Evolutionary conservation across 2,888 invertebrate genomes (phyloP).

Genomic region (Caenorhabditis virilis): DNA sequence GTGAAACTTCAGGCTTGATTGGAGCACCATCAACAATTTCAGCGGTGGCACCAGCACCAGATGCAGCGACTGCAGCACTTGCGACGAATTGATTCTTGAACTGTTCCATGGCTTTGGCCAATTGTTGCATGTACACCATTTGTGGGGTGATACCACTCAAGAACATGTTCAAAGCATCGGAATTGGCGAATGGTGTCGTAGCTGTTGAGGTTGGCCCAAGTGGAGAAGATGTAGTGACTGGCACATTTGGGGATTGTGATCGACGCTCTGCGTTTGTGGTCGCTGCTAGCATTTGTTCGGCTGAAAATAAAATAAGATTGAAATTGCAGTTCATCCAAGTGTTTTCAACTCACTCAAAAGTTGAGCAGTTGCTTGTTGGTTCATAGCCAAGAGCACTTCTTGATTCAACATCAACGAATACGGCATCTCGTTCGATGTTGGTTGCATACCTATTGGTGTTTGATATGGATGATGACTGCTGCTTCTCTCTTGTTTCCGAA

Average conservation of each 20-base stretch:
- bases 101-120: constrained; percentile 40
- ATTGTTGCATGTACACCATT: constrained; percentile 41
- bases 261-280: constrained; percentile 21
- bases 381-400: constrained; percentile 36
- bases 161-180: constrained; percentile 38
- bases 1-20: constrained; percentile 13
- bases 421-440: constrained; percentile 27
- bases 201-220: constrained; percentile 1
- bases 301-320: too few relatives aligned
- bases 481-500: constrained; percentile 56
- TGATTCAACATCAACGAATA: constrained; percentile 40
- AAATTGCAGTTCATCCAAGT: too few relatives aligned
- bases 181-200: constrained; percentile 17
- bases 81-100: constrained; percentile 9
- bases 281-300: constrained; percentile 20
- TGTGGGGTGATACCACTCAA: constrained; percentile 35
- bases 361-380: constrained; percentile 42
- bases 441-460: constrained; percentile 27
- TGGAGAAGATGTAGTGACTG: constrained; percentile 30
- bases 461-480: constrained; percentile 43
- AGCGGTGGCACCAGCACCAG: constrained; percentile 12
- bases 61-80: not conserved
- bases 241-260: constrained; percentile 27
- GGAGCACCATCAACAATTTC: constrained; percentile 14
- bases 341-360: constrained; percentile 35